A percentile compares a stretch with the other conserved stretches of the same genome.
Conservation (phyloP, 1,140 invertebrate species). For the Ctenoplectra terminalis region DNA sequence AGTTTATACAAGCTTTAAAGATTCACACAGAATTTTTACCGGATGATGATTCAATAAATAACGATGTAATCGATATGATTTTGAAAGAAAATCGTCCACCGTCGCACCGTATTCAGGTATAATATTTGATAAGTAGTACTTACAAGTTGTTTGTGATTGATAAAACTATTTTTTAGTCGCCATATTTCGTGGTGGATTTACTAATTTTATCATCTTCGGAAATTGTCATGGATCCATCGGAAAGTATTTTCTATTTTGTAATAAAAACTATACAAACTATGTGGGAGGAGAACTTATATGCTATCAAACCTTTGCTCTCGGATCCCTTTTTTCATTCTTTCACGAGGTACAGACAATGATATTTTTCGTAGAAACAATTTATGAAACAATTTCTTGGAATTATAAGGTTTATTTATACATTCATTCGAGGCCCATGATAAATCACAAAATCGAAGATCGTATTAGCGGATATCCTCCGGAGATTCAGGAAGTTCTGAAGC, state of each 20-base stretch:
- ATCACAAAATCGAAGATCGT: conserved; percentile 88
- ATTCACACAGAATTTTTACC: conserved; percentile 85
- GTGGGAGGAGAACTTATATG: conserved; percentile 85
- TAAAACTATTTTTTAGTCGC: conserved; percentile 78
- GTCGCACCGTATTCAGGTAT: conserved; percentile 54
- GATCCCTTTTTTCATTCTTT: conserved; percentile 83
- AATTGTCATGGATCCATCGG: conserved; percentile 84
- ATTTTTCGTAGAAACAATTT: background rate
- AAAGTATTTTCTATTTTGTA: conserved; percentile 82
- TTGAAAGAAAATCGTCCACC: conserved; percentile 37
- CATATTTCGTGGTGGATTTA: conserved; percentile 84
- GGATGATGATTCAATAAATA: conserved; percentile 71
- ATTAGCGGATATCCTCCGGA: conserved; percentile 87
- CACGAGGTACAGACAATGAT: conserved; percentile 78
- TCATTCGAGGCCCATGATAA: conserved; percentile 87
- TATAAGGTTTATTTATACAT: background rate
- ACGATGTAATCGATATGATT: conserved; percentile 53
- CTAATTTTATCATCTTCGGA: conserved; percentile 80
- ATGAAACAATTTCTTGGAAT: background rate
- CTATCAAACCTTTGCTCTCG: conserved; percentile 84
- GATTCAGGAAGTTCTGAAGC: conserved; percentile 85
- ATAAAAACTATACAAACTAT: conserved; percentile 83
- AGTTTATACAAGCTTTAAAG: conserved; percentile 85
- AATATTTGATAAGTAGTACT: background rate
- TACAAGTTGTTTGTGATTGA: background rate